Evolutionary conservation across 2,888 invertebrate species (phyloP).

Genomic region (Lamellibrachia columna): DNA sequence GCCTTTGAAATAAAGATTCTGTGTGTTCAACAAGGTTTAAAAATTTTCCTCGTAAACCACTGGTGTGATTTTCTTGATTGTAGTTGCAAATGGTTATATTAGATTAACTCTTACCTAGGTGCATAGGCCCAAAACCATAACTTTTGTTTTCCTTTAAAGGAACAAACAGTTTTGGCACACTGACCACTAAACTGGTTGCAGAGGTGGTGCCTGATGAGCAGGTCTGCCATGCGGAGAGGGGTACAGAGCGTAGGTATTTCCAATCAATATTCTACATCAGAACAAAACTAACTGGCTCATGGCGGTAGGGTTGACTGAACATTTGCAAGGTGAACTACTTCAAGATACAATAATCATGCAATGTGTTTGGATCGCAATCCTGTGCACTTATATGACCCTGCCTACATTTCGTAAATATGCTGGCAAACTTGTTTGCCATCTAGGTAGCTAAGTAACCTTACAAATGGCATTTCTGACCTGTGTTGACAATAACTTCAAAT

Average conservation of each 20-base stretch:
- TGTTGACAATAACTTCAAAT: background rate
- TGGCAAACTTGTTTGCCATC: conserved; percentile 9
- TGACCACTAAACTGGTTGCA: background rate
- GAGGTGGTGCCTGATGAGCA: background rate
- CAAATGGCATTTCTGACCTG: background rate
- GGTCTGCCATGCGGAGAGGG: background rate
- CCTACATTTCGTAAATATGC: background rate
- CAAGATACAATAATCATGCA: background rate
- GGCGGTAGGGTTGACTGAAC: background rate
- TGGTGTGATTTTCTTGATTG: too few species aligned
- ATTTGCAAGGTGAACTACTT: background rate
- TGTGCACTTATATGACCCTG: background rate
- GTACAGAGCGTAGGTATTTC: background rate
- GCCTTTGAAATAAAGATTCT: too few species aligned
- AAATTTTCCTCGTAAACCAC: too few species aligned
- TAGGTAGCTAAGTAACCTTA: background rate
- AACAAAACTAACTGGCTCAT: conserved; percentile 16
- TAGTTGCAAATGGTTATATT: too few species aligned
- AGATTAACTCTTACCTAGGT: too few species aligned
- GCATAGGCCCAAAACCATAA: too few species aligned
- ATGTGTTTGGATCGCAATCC: background rate
- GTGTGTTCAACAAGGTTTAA: too few species aligned
- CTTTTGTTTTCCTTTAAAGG: too few species aligned
- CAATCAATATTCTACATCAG: background rate
- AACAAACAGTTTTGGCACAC: background rate